A percentile compares a stretch with the other conserved stretches of the same genome.
Evolutionary conservation across 2,888 invertebrate genomes (phyloP).

Genomic region (Scotopteryx bipunctaria): DNA sequence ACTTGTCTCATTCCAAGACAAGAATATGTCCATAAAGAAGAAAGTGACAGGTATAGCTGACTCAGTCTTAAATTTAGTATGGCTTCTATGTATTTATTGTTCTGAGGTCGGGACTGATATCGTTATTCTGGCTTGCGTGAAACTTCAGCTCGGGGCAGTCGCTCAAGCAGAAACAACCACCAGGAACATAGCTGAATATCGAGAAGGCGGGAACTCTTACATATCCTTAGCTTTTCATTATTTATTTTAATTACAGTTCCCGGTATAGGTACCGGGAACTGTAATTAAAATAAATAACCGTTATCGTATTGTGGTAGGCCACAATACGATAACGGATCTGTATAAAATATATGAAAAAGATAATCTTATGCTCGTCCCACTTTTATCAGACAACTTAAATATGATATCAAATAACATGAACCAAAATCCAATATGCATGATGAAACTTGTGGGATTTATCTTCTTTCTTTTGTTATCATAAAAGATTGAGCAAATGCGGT

Average conservation of each 20-base stretch:
- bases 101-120: constrained; percentile 68
- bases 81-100: no score
- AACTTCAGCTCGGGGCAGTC: constrained; percentile 38
- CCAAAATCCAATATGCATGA: not conserved
- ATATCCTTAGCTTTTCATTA: no score
- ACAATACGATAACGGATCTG: not conserved
- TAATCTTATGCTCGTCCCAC: not conserved
- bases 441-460: not conserved
- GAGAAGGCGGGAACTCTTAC: no score
- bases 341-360: not conserved
- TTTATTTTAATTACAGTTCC: no score
- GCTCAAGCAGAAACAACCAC: constrained; percentile 2
- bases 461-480: not conserved
- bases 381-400: not conserved
- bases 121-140: constrained; percentile 48
- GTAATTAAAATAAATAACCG: no score
- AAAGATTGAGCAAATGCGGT: not conserved
- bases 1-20: no score
- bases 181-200: not conserved
- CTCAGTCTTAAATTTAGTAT: no score
- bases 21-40: no score
- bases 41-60: no score
- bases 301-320: no score
- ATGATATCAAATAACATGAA: not conserved
- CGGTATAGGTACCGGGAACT: no score